Evolutionary conservation across 2,888 invertebrate species (phyloP).

Genomic region (Lordiphosa fenestrarum): DNA sequence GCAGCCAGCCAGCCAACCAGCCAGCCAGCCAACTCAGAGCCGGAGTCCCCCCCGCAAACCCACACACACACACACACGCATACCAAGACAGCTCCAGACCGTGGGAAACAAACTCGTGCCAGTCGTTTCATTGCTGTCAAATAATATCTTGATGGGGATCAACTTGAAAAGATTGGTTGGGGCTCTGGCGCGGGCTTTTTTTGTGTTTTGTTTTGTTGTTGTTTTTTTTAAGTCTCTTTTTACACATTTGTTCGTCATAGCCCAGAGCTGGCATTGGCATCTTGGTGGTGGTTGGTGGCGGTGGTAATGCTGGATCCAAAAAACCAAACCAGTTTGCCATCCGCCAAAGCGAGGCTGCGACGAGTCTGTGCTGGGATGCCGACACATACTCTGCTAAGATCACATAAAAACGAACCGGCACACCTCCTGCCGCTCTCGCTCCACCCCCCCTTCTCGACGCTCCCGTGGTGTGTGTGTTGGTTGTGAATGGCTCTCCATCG

Average conservation of each 20-base stretch:
- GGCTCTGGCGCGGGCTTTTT: constrained; percentile 63
- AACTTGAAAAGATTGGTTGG: constrained; percentile 76
- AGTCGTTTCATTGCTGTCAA: constrained; percentile 80
- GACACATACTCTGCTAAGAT: constrained; percentile 67
- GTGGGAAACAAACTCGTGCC: constrained; percentile 81
- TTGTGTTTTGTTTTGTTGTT: constrained; percentile 32
- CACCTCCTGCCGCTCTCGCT: constrained; percentile 46
- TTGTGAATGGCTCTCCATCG: constrained; percentile 42
- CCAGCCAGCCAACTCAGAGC: constrained; percentile 26
- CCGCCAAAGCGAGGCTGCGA: constrained; percentile 69
- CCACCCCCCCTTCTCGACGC: constrained; percentile 22
- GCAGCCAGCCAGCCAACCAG: constrained; percentile 52
- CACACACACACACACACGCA: constrained; percentile 47
- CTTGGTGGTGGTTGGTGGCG: constrained; percentile 4
- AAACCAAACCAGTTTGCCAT: constrained; percentile 66
- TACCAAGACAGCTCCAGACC: constrained; percentile 75
- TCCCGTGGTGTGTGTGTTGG: constrained; percentile 6
- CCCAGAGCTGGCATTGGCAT: constrained; percentile 45
- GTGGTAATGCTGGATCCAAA: background rate
- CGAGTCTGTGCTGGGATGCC: constrained; percentile 67
- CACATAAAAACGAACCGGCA: constrained; percentile 71
- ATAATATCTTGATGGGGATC: constrained; percentile 79
- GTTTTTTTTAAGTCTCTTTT: constrained; percentile 57
- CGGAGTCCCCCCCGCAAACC: constrained; percentile 41
- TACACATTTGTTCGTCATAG: constrained; percentile 75